A percentile compares a stretch with the other conserved stretches of the same genome.
Conservation (phyloP, 2,888 invertebrate species). For the Orthonychiurus folsomi region DNA sequence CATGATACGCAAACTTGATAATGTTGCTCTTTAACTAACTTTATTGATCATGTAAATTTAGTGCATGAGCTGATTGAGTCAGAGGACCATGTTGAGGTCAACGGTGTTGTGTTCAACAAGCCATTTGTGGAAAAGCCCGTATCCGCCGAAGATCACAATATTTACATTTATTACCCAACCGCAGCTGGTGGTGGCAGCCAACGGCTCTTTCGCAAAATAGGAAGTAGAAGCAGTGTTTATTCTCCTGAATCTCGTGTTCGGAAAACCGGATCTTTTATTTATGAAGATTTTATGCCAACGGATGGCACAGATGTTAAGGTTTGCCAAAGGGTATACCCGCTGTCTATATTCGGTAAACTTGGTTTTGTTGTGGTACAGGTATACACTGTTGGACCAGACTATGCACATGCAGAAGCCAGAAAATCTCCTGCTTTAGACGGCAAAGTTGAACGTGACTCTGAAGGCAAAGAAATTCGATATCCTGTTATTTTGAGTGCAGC, state of each 20-base stretch:
- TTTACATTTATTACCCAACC: constrained; percentile 98
- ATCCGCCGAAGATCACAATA: constrained; percentile 98
- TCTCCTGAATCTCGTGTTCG: constrained; percentile 92
- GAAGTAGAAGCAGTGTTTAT: constrained; percentile 96
- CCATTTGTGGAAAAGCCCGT: constrained; percentile 99
- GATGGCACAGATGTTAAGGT: constrained; percentile 78
- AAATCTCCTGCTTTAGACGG: constrained; percentile 98
- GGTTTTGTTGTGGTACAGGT: constrained; percentile 64
- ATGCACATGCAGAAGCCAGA: constrained; percentile 97
- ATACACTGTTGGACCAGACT: constrained; percentile 98
- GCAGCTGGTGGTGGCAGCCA: constrained; percentile 98
- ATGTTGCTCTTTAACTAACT: not conserved
- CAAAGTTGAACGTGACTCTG: constrained; percentile 94
- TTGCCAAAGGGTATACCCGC: constrained; percentile 14
- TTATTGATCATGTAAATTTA: too few relatives aligned
- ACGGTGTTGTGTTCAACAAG: constrained; percentile 88
- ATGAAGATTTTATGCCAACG: constrained; percentile 99
- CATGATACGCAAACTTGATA: too few relatives aligned
- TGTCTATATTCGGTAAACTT: not conserved
- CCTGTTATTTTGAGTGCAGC: constrained; percentile 95
- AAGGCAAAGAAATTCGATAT: constrained; percentile 96
- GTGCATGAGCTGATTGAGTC: constrained; percentile 87
- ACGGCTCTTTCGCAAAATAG: constrained; percentile 96
- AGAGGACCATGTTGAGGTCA: constrained; percentile 95
- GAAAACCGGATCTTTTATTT: constrained; percentile 96